These are phyloP conservation scores for Acrobasis consociella DNA, from an alignment of 2,888 invertebrate genomes.

Conservation along the genomic window DNA sequence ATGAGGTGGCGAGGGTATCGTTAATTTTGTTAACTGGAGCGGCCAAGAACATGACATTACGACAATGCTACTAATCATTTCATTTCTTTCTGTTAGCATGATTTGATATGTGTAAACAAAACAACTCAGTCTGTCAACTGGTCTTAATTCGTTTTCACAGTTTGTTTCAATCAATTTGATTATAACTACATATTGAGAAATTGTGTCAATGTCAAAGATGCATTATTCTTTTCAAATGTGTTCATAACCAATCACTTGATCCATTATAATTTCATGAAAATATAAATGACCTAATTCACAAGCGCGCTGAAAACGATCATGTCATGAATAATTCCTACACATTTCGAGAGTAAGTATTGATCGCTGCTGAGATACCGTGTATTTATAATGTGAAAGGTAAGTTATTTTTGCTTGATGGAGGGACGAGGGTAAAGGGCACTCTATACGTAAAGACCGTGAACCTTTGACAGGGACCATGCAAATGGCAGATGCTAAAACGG, in stretches of 20 bases:
- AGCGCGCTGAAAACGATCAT: slow-evolving; percentile 5
- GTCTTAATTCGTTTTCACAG: background rate
- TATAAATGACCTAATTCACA: background rate
- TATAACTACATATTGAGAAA: no score
- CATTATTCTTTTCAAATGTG: background rate
- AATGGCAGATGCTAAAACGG: slow-evolving; percentile 49
- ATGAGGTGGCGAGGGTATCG: slow-evolving; percentile 37
- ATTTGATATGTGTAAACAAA: slow-evolving; percentile 2
- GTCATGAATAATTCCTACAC: slow-evolving; percentile 18
- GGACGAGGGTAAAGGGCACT: slow-evolving; percentile 57
- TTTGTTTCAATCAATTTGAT: background rate
- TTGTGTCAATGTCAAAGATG: background rate
- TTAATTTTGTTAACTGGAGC: slow-evolving; percentile 50
- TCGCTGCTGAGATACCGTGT: slow-evolving; percentile 28
- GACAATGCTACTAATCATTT: slow-evolving; percentile 25
- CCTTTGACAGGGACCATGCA: slow-evolving; percentile 61
- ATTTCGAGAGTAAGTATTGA: slow-evolving; percentile 27
- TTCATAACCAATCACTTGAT: no score
- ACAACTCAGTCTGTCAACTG: background rate
- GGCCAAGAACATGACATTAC: slow-evolving; percentile 35
- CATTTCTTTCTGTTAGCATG: slow-evolving; percentile 16
- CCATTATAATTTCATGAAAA: background rate
- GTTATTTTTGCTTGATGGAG: slow-evolving; percentile 60
- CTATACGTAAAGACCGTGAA: slow-evolving; percentile 54
- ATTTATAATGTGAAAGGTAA: slow-evolving; percentile 47